Evolutionary conservation across 2,888 invertebrate species (phyloP), one percentile per base, ranked within the genome.

Genomic region (Nomada fucata): DNA sequence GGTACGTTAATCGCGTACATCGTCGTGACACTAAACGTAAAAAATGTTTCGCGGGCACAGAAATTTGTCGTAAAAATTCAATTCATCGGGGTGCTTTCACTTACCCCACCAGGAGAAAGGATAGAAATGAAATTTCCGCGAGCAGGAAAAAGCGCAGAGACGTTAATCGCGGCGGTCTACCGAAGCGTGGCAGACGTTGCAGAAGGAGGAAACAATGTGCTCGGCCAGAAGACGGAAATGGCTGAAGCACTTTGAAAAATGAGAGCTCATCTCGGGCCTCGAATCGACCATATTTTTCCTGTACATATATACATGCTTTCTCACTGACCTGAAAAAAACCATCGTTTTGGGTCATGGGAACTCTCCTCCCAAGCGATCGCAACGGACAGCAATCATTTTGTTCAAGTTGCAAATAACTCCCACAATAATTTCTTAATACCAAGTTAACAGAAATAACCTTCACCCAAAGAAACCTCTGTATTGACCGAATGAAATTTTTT

Each of bases 211-310:
- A 60, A 69, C 57, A 75, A 50, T 29, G 42, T 55, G 57, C n/a
- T 29, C 29, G 61, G 10, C 7, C 29, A 53, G 59, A 60, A 71
- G 53, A 53, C 73, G 69, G 69, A 79, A 82, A 67, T 60, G 60
- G 64, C 55, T 44, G 52, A 59, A 53, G 71, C 76, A 82, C 74
- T 85, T 74, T 67, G 76, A 63, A 69, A 82, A 68, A 85, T 76
- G 74, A 82, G 69, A 52, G 42, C 64, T 29, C 68, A 61, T 57
- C 63, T 60, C 52, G 26, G 84, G 55, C 29, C 70, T 23, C 52
- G 18, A 20, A 15, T 50, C 70, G 60, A 44, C 23, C 72, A 60
- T 29, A 18, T 23, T 52, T 63, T 20, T 52, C 26, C 59, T 44
- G 59, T n/a, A 13, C 29, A 15, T 11, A n/a, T 53, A 53, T 42